Conservation (phyloP, 2,888 invertebrate species). For the Hirtodrosophila confusa region DNA sequence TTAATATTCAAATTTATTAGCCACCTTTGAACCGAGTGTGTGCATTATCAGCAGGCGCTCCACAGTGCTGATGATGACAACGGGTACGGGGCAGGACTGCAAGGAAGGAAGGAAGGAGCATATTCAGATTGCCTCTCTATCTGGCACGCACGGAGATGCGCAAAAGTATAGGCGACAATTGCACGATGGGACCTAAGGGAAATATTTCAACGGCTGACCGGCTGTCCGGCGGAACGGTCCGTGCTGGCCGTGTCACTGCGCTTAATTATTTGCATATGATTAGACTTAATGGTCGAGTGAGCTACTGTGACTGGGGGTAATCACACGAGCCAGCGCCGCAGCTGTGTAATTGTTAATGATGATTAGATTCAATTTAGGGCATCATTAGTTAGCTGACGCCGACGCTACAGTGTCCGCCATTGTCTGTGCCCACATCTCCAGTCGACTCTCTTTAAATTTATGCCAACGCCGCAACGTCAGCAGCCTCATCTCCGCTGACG, state of each 20-base stretch:
- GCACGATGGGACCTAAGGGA: slow-evolving; percentile 80
- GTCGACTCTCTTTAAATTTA: slow-evolving; percentile 68
- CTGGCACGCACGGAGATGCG: slow-evolving; percentile 48
- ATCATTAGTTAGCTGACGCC: slow-evolving; percentile 82
- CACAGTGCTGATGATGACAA: slow-evolving; percentile 39
- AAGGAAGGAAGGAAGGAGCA: slow-evolving; percentile 5
- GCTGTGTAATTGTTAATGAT: slow-evolving; percentile 84
- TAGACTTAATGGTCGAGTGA: slow-evolving; percentile 74
- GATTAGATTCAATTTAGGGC: slow-evolving; percentile 84
- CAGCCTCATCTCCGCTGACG: slow-evolving; percentile 32
- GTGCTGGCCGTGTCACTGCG: slow-evolving; percentile 56
- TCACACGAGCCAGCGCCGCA: slow-evolving; percentile 61
- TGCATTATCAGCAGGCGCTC: slow-evolving; percentile 82
- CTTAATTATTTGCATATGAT: slow-evolving; percentile 84
- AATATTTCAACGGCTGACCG: slow-evolving; percentile 77
- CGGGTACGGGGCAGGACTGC: slow-evolving; percentile 17
- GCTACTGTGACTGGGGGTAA: slow-evolving; percentile 57
- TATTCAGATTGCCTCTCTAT: slow-evolving; percentile 39
- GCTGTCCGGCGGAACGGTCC: slow-evolving; percentile 15
- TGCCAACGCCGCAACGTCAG: slow-evolving; percentile 72
- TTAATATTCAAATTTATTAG: slow-evolving; percentile 84
- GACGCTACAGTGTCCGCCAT: slow-evolving; percentile 47
- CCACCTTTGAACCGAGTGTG: slow-evolving; percentile 83
- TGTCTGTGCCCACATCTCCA: slow-evolving; percentile 42
- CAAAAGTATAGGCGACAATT: slow-evolving; percentile 74